Evolutionary conservation across 1,140 invertebrate genomes (phyloP), one percentile per base, ranked within the genome.

Genomic region (Microplitis mediator): DNA sequence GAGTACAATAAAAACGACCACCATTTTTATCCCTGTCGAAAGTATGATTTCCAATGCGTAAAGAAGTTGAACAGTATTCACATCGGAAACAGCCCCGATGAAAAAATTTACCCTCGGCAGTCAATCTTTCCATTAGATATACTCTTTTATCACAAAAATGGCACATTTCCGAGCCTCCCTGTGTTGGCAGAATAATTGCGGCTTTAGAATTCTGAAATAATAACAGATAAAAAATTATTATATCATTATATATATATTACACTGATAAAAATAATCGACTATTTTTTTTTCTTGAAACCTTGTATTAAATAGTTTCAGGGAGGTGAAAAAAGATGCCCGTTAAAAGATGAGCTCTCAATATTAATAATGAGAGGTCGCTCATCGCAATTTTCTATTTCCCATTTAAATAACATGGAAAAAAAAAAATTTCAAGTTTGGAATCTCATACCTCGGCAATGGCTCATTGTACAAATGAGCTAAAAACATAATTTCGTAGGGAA

Each of bases 91-190:
- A 96, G 70, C 92, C 92, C 60, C 95, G 89, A 87, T 97, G 95
- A 84, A 97, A 95, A 79, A 94, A 94, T 78, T 93, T 91, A 52
- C 94, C 94, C 88, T 97, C 95, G 4, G 95, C 93, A 79, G 90
- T 94, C 77, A 95, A 89, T 71, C 94, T 89, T 84, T 97, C 95
- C 91, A 97, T 94, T 13, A 96, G 87, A 82, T 97, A 97, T 35
- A 97, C 95, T 13, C 93, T 89, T 84, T 95, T 94, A 71, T 91
- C 89, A 86, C 95, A 97, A 86, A 96, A 95, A 84, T 95, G 93
- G 83, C 95, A 97, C 75, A 91, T 89, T 84, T 95, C 94, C 35
- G 92, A 93, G 62, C 89, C 91, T 51, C 90, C 90, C 84, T 91
- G 90, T 23, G 89, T 87, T 39, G 90, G 91, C 67, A 93, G 84